A percentile compares a stretch with the other conserved stretches of the same genome.
Evolutionary conservation across 2,113 vertebrate genomes (phyloP).

Genomic region (Odocoileus hemionus): DNA sequence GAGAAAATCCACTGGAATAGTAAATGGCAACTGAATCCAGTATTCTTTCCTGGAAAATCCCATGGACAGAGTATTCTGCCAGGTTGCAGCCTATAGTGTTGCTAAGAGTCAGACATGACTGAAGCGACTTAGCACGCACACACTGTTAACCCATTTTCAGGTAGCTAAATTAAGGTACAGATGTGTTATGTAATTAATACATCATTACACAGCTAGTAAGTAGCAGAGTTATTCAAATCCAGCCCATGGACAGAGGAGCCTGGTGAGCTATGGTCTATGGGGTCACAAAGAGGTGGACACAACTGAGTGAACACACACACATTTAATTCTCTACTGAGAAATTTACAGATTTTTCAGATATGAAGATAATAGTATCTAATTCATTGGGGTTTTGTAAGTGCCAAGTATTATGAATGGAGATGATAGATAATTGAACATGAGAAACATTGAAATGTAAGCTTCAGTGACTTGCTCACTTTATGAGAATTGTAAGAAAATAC

Average conservation of each 20-base stretch:
- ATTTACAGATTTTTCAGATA: background rate
- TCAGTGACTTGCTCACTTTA: background rate
- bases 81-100: background rate
- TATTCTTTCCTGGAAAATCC: background rate
- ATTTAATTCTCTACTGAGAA: background rate
- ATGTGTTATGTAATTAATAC: background rate
- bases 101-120: background rate
- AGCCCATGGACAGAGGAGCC: background rate
- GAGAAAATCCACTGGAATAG: background rate
- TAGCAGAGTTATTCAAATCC: background rate
- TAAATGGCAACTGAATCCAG: background rate
- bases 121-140: background rate
- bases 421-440: background rate
- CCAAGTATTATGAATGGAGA: background rate
- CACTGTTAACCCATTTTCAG: background rate
- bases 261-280: accelerated
- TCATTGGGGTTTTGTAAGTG: background rate
- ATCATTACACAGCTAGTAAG: background rate
- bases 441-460: background rate
- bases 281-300: background rate
- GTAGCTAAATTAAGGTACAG: background rate
- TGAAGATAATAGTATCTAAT: background rate
- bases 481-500: background rate
- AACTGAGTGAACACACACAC: background rate
- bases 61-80: background rate